Base-by-base conservation (phyloP, 2,888 invertebrate species). In the Thymelicus lineola region DNA sequence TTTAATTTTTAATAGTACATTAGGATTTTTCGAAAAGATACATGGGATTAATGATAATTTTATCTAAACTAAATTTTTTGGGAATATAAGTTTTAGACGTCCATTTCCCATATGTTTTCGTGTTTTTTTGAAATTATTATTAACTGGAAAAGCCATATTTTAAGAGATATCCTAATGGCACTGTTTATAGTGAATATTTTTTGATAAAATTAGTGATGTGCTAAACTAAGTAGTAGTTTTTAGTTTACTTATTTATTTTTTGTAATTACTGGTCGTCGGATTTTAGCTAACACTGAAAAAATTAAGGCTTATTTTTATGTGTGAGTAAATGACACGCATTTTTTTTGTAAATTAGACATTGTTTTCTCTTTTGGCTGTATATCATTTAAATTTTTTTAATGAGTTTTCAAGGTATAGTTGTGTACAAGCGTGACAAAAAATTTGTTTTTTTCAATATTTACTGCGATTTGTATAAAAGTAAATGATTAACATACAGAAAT, bases 211-310 rank as follows among this genome's bases (percentile, higher is more conserved):
- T 7, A 50, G 7, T 50, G 7, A 50, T 50, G 50, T 50, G 15
- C 50, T 50, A 9, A 50, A 17, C 46, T 17, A 17, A 50, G 17
- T 50, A 50, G 17, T 50, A 17, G 17, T 17, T 15, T 50, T 42
- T 42, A 12, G 50, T 50, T 50, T 15, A 50, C 17, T 50, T 50
- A 50, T 50, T 50, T 50, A 17, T 14, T 46, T 46, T 28, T 10
- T 17, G 17, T 50, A 17, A 17, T 50, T 50, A 50, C 50, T 50
- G 50, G 50, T 50, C 50, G 17, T 50, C 50, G 17, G 50, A 17
- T 50, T 15, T 10, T 12, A 6, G 28, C 1, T 28, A 28, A 50
- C 6, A 17, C 0, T 17, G 15, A 7, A 15, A 50, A 50, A 50
- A 15, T 50, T 45, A 12, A 12, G 14, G 10, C 12, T 45, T 45